A percentile compares a stretch with the other conserved stretches of the same genome.
These are phyloP conservation scores for Mus spicilegus DNA, from an alignment of 2,113 vertebrate genomes.

Conservation along the genomic window DNA sequence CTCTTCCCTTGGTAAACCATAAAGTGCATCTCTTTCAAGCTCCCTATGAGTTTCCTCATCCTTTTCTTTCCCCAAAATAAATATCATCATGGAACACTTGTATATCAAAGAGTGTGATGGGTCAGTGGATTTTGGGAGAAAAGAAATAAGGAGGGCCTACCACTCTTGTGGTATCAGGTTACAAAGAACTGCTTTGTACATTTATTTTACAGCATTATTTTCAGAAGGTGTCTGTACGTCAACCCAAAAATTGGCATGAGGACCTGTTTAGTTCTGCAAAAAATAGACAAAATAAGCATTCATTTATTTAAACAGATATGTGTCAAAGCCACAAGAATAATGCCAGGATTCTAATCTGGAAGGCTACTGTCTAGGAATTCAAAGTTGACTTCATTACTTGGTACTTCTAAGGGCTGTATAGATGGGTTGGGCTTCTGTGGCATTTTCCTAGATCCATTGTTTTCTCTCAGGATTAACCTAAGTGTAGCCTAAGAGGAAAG, in stretches of 20 bases:
- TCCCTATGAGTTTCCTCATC: background rate
- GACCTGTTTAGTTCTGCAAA: slow-evolving; percentile 57
- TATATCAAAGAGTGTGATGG: background rate
- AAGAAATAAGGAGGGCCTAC: slow-evolving; percentile 6
- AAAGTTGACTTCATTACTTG: background rate
- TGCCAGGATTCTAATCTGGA: background rate
- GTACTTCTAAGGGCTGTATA: background rate
- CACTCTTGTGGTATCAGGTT: slow-evolving; percentile 3
- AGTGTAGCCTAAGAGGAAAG: background rate
- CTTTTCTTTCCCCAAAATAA: background rate
- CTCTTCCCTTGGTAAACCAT: slow-evolving; percentile 4
- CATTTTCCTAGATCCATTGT: background rate
- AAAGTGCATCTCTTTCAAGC: background rate
- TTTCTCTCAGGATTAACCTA: background rate
- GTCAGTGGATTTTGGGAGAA: background rate
- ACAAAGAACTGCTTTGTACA: background rate
- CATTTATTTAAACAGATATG: slow-evolving; percentile 59
- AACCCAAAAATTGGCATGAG: slow-evolving; percentile 24
- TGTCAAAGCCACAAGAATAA: slow-evolving; percentile 34
- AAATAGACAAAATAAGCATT: slow-evolving; percentile 16
- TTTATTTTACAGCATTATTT: slow-evolving; percentile 56
- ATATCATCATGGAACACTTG: background rate
- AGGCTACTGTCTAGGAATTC: background rate
- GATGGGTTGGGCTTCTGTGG: background rate
- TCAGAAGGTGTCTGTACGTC: slow-evolving; percentile 4